These are phyloP conservation scores for Zaprionus taronus DNA, from an alignment of 1,140 invertebrate species.

Conservation along the genomic window DNA sequence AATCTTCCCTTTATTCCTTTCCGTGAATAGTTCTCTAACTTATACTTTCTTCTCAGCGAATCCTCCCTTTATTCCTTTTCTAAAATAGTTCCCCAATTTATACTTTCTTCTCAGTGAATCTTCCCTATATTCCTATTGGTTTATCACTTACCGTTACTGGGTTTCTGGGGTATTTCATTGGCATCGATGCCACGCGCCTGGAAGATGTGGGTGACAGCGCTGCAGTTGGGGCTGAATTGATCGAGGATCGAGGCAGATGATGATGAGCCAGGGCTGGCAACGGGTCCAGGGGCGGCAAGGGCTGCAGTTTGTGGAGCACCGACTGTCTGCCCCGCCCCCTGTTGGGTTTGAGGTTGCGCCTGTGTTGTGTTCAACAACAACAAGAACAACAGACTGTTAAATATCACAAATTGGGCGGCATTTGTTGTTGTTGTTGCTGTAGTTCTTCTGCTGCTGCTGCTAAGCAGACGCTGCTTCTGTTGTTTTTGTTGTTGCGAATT, in stretches of 20 bases:
- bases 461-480: slow-evolving; percentile 37
- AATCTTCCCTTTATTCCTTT: background rate
- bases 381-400: slow-evolving; percentile 39
- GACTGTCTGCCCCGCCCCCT: slow-evolving; percentile 27
- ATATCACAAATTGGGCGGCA: slow-evolving; percentile 61
- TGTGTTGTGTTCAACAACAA: slow-evolving; percentile 33
- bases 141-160: slow-evolving; percentile 76
- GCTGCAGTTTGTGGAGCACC: slow-evolving; percentile 54
- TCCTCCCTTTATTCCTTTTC: too few relatives aligned
- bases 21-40: too few relatives aligned
- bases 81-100: too few relatives aligned
- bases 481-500: slow-evolving; percentile 28
- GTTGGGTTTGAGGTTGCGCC: slow-evolving; percentile 37
- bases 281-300: slow-evolving; percentile 55
- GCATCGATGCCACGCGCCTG: slow-evolving; percentile 71
- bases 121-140: background rate
- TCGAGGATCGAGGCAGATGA: slow-evolving; percentile 71
- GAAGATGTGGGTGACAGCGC: slow-evolving; percentile 74
- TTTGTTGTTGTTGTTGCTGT: slow-evolving; percentile 42
- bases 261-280: slow-evolving; percentile 39
- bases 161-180: slow-evolving; percentile 77
- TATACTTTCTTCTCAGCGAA: too few relatives aligned
- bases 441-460: slow-evolving; percentile 53
- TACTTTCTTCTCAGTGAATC: background rate
- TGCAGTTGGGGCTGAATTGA: slow-evolving; percentile 81